Base-by-base conservation (phyloP, 2,888 invertebrate genomes). In the Ptychoptera albimana region DNA sequence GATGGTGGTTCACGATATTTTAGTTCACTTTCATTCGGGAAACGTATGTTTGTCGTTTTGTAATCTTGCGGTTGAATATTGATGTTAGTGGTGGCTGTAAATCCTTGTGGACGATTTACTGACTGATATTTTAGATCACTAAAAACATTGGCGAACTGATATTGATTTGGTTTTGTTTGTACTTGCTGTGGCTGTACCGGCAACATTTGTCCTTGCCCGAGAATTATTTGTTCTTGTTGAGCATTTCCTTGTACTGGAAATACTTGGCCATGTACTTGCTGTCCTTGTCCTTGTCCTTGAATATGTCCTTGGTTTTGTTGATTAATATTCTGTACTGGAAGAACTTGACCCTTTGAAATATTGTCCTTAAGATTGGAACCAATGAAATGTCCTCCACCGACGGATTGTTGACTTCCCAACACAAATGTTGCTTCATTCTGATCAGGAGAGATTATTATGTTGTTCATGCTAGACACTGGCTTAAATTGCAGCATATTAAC, bases 381-480 rank as follows among this genome's bases (percentile, higher is more conserved):
- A 10, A 66, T 56, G 13, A 64, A 66, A 16, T 64, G 61, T 39
- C 65, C 66, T 3, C 55, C 60, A 30, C 63, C 60, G 1, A 76
- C 74, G 46, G 71, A 72, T 52, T 77, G 77, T 45, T 74, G 72
- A 51, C 77, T 73, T 5, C 77, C 76, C 1, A 77, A 63, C 1
- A 78, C 74, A 54, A 77, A 77, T 0, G 75, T 72, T 1, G 77
- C 75, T 1, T 73, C 75, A 46, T 77, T 72, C 55, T 77, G 76
- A 43, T 73, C 73, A 1, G 74, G 75, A 0, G 75, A 72, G 39
- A 77, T 74, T 30, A 74, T 71, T 29, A 77, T 71, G 47, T 74
- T 77, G 50, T 74, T 77, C n/a, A 74, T 72, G 51, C 73, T 74
- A 1, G 58, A 60, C 6, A 54, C 54, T 7, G 75, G 72, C 11